A percentile compares a stretch with the other conserved stretches of the same genome.
Conservation (phyloP, 2,797 vertebrate species). For the Hyperoplus lanceolatus region DNA sequence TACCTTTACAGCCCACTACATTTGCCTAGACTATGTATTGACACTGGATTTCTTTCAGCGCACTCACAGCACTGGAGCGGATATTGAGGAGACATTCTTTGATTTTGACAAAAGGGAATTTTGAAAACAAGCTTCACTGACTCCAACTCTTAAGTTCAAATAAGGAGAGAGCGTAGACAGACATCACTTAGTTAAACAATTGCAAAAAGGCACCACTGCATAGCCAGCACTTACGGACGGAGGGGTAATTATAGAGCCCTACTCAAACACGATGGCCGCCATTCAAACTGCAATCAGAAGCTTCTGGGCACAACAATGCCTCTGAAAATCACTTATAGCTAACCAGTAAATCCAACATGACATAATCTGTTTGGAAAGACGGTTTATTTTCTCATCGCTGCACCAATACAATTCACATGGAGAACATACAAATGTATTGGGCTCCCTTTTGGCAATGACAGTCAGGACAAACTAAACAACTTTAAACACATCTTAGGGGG, state of each 20-base stretch:
- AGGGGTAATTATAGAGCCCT: conserved; percentile 70
- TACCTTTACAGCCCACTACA: no score
- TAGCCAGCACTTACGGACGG: conserved; percentile 64
- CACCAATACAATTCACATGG: conserved; percentile 23
- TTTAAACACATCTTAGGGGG: conserved; percentile 29
- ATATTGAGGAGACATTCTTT: no score
- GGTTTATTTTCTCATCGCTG: conserved; percentile 48
- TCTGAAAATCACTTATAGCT: conserved; percentile 54
- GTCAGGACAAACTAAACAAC: conserved; percentile 38
- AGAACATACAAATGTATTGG: conserved; percentile 28
- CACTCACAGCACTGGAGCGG: no score
- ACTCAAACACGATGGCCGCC: conserved; percentile 66
- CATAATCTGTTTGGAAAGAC: conserved; percentile 42
- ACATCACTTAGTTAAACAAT: conserved; percentile 53
- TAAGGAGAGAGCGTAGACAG: conserved; percentile 24
- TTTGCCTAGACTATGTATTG: no score
- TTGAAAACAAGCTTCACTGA: no score
- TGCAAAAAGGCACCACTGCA: conserved; percentile 60
- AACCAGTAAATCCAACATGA: conserved; percentile 37
- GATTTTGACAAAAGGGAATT: no score
- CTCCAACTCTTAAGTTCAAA: conserved; percentile 22
- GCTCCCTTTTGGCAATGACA: conserved; percentile 40
- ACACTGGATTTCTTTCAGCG: no score
- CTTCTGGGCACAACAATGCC: conserved; percentile 57
- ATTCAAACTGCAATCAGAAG: conserved; percentile 77